Evolutionary conservation across 1,140 invertebrate species (phyloP), one percentile per base, ranked within the genome.

Genomic region (Drosophila persimilis): DNA sequence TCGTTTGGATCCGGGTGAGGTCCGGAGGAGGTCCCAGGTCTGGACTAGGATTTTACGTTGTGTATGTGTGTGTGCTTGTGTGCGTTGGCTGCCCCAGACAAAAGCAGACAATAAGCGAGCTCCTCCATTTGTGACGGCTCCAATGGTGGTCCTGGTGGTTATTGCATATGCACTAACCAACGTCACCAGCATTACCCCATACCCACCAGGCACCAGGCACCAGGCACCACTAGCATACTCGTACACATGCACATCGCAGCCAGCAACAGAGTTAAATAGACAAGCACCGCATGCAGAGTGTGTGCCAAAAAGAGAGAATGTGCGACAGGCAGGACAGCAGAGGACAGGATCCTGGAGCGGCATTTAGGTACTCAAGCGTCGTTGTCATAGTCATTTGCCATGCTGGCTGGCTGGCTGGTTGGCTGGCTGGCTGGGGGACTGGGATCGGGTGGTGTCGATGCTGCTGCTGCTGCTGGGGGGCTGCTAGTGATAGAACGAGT

Each of bases 331-430:
- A 39, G 35, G 35, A 39, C 47, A 43, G 61, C 61, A 65, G 11
- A 13, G 35, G 35, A 39, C 47, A 43, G 61, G 64, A 65, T 73
- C 39, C 58, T 73, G 79, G 63, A 70, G 78, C 73, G 66, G 77
- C 71, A 88, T 88, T 86, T 75, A 71, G 81, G 83, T 76, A 88
- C 83, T 88, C 63, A 81, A 72, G 65, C 70, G 65, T 41, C 72
- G 63, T 65, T 76, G 66, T 85, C 72, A 51, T 63, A 69, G 80
- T 77, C 80, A 77, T 78, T 77, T 75, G 79, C 60, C 79, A 74
- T 73, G 53, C 50, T 24, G 45, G 15, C 9, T 31, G 41, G 13
- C 2, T 44, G 45, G 44, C 9, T 15, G 50, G 59, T 9, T 44
- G 24, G n/a, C 1, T 44, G 45, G 44, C 6, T 17, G 50, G 59